phyloP scores from a whole-genome alignment of 2,888 invertebrate genomes.

The Macaria notata region DNA sequence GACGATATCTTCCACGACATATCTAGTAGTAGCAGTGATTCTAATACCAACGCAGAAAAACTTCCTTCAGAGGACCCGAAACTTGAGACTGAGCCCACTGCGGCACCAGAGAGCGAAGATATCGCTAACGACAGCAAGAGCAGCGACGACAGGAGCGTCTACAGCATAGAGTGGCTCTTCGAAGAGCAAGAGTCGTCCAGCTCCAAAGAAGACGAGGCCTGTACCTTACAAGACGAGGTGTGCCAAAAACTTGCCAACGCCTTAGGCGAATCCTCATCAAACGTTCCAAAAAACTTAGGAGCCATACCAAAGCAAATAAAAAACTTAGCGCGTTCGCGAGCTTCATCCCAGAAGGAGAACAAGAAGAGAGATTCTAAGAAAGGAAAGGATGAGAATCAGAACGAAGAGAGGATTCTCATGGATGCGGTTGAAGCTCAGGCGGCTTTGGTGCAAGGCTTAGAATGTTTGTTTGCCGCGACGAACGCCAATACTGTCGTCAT shows the following conservation, averaged over 20 bases:
- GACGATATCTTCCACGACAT: constrained; percentile 68
- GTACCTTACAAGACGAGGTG: constrained; percentile 53
- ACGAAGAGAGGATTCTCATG: constrained; percentile 67
- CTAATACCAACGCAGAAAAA: constrained; percentile 61
- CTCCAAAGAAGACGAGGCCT: constrained; percentile 50
- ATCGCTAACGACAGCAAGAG: constrained; percentile 65
- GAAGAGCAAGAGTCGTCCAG: constrained; percentile 53
- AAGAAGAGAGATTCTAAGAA: constrained; percentile 75
- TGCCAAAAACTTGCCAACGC: constrained; percentile 63
- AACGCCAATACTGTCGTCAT: constrained; percentile 76
- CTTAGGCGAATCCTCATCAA: constrained; percentile 72
- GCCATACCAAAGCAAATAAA: constrained; percentile 87
- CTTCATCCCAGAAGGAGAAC: constrained; percentile 83
- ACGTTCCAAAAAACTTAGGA: constrained; percentile 84
- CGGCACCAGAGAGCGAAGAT: constrained; percentile 60
- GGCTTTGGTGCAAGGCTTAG: constrained; percentile 81
- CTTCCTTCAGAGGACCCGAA: constrained; percentile 44
- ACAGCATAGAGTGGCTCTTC: constrained; percentile 76
- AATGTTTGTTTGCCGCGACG: constrained; percentile 75
- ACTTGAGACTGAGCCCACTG: constrained; percentile 47
- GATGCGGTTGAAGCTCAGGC: constrained; percentile 80
- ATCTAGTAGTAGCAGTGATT: constrained; percentile 83
- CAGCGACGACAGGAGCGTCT: constrained; percentile 70
- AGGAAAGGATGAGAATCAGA: constrained; percentile 71
- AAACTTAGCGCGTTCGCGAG: constrained; percentile 78